A percentile compares a stretch with the other conserved stretches of the same genome.
Evolutionary conservation across 2,888 invertebrate genomes (phyloP).

Genomic region (Xanthia togata): DNA sequence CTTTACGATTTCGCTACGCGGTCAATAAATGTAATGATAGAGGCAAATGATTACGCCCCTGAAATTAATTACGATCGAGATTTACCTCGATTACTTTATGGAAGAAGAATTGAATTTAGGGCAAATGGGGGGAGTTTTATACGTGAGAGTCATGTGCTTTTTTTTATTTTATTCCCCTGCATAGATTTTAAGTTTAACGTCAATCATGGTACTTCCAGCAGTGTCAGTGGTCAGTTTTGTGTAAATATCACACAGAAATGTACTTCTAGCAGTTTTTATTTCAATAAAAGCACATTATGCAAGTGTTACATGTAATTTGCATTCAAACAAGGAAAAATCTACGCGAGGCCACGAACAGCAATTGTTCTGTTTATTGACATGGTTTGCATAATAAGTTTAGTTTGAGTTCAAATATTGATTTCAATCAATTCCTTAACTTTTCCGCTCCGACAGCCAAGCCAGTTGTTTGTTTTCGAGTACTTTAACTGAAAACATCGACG

Average conservation of each 20-base stretch:
- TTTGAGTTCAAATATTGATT: conserved; percentile 40
- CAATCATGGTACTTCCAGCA: neutral
- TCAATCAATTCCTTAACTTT: conserved; percentile 32
- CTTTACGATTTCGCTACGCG: neutral
- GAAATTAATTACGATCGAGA: neutral
- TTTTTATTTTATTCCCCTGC: neutral
- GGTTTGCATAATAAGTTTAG: conserved; percentile 34
- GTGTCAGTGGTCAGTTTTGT: neutral
- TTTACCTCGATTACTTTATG: conserved; percentile 1
- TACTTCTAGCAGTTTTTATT: neutral
- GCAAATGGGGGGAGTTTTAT: neutral
- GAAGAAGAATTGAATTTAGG: conserved; percentile 14
- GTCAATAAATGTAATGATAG: conserved; percentile 4
- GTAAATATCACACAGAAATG: neutral
- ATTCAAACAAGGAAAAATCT: neutral
- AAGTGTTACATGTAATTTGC: neutral
- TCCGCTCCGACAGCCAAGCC: neutral
- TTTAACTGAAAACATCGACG: conserved; percentile 12
- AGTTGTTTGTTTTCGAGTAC: conserved; percentile 31
- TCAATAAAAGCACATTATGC: neutral
- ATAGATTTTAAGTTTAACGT: neutral
- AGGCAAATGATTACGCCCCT: neutral
- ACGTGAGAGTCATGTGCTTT: neutral
- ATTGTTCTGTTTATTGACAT: conserved; percentile 26
- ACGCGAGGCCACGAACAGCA: neutral